Evolutionary conservation across 2,797 vertebrate species (phyloP).

Genomic region (Arrhamphus sclerolepis): DNA sequence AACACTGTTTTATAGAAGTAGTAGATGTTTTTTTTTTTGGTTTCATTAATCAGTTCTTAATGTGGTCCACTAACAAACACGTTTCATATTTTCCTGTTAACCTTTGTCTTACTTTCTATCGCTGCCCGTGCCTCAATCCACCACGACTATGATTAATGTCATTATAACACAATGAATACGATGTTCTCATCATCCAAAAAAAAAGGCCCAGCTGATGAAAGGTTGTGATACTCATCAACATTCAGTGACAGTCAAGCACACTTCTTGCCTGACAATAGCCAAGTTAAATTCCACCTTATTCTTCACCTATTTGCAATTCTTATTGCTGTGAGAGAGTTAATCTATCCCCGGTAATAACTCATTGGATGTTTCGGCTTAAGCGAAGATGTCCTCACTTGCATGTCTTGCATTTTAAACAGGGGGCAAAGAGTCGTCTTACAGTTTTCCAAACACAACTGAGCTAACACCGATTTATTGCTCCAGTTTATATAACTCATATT

Average conservation of each 20-base stretch:
- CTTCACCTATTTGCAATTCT: slow-evolving; percentile 86
- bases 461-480: slow-evolving; percentile 99
- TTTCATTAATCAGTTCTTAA: no score
- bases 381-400: slow-evolving; percentile 88
- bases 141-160: slow-evolving; percentile 65
- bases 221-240: slow-evolving; percentile 71
- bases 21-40: no score
- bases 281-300: slow-evolving; percentile 64
- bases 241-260: slow-evolving; percentile 60
- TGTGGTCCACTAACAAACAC: no score
- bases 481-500: slow-evolving; percentile 99
- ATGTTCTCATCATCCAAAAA: slow-evolving; percentile 64
- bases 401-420: slow-evolving; percentile 94
- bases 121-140: slow-evolving; percentile 15
- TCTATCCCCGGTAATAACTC: slow-evolving; percentile 90
- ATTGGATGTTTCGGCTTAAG: slow-evolving; percentile 91
- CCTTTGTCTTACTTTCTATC: no score
- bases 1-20: no score
- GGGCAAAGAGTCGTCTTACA: slow-evolving; percentile 87
- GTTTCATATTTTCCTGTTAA: no score
- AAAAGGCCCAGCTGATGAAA: slow-evolving; percentile 53
- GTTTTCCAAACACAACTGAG: slow-evolving; percentile 99
- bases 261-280: slow-evolving; percentile 56
- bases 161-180: slow-evolving; percentile 62
- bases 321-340: slow-evolving; percentile 86